Evolutionary conservation across 2,888 invertebrate genomes (phyloP).

Genomic region (Slavum lentiscoides): DNA sequence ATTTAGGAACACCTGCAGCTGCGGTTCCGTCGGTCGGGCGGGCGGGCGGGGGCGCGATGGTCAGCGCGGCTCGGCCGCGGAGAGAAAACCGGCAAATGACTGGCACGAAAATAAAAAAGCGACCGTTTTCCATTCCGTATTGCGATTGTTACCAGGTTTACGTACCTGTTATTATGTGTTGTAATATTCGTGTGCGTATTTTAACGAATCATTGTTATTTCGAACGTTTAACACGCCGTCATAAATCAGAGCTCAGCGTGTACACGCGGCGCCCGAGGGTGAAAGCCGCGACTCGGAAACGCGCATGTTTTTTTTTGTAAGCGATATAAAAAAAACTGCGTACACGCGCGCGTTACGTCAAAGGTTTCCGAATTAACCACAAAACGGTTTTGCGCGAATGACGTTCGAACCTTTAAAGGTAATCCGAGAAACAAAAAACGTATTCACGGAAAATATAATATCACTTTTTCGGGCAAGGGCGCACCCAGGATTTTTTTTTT

Average conservation of each 20-base stretch:
- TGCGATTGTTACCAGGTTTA: too few relatives aligned
- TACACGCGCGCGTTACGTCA: background rate
- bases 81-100: conserved; percentile 14
- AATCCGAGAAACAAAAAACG: too few relatives aligned
- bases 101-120: conserved; percentile 6
- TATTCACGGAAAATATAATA: too few relatives aligned
- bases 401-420: too few relatives aligned
- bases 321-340: too few relatives aligned
- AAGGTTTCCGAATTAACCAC: background rate
- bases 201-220: conserved; percentile 36
- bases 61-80: background rate
- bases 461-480: too few relatives aligned
- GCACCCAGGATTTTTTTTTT: too few relatives aligned
- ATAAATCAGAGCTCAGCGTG: conserved; percentile 13
- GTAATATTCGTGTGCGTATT: conserved; percentile 1
- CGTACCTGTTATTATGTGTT: background rate
- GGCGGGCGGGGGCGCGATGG: background rate
- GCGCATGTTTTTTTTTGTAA: too few relatives aligned
- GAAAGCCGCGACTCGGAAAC: background rate
- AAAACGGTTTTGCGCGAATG: too few relatives aligned
- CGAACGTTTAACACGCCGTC: conserved; percentile 17
- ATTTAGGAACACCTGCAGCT: too few relatives aligned
- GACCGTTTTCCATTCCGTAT: background rate
- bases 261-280: background rate
- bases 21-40: too few relatives aligned